phyloP scores from a whole-genome alignment of 2,113 vertebrate species.

The Sminthopsis crassicaudata region DNA sequence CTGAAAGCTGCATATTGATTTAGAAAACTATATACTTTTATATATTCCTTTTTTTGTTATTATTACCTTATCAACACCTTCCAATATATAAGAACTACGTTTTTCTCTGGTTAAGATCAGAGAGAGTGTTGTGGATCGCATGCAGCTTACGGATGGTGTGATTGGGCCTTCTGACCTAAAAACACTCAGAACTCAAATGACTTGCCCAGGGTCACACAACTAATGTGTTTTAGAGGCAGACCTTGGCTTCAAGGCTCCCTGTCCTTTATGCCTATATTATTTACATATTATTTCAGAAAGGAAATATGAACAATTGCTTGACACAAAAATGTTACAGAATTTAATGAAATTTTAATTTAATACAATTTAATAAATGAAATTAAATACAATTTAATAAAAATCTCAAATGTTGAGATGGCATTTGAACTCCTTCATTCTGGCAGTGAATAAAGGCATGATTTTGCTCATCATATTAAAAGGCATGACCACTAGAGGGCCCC shows the following conservation, averaged over 20 bases:
- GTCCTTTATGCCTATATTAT: not conserved
- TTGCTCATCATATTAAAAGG: not conserved
- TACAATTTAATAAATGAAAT: not conserved
- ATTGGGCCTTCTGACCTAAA: not conserved
- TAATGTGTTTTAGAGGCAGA: not conserved
- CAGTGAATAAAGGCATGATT: not conserved
- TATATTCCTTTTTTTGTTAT: not conserved
- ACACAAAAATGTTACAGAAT: not conserved
- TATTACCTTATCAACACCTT: not conserved
- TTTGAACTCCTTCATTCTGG: not conserved
- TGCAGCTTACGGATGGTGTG: not conserved
- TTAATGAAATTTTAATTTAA: not conserved
- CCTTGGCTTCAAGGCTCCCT: not conserved
- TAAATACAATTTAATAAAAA: not conserved
- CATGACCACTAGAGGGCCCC: conserved; percentile 39
- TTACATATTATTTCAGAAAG: not conserved
- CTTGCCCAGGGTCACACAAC: not conserved
- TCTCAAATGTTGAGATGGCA: not conserved
- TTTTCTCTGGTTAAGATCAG: not conserved
- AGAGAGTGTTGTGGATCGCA: not conserved
- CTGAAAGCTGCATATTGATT: not conserved
- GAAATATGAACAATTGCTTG: not conserved
- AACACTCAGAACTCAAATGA: not conserved
- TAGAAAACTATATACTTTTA: not conserved
- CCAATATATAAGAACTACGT: not conserved